These are phyloP conservation scores for Dicycla oo DNA, from an alignment of 2,888 invertebrate species.

Conservation along the genomic window DNA sequence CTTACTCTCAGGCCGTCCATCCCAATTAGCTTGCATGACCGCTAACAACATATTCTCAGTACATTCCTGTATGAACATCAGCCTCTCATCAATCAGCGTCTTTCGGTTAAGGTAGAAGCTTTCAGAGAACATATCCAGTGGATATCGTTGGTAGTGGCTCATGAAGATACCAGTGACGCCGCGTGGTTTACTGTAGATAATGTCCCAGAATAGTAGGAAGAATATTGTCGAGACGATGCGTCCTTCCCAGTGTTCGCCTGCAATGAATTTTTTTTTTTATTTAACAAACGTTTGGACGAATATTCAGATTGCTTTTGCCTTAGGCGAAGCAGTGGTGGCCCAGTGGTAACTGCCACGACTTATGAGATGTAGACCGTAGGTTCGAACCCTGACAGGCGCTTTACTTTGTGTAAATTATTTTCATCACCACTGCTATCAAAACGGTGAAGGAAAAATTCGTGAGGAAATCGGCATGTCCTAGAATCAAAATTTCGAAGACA, in stretches of 20 bases:
- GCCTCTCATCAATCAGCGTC: slow-evolving; percentile 86
- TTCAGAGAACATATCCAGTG: slow-evolving; percentile 92
- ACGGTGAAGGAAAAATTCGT: too few relatives aligned
- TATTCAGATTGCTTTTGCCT: too few relatives aligned
- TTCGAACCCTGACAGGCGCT: too few relatives aligned
- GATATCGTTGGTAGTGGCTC: slow-evolving; percentile 92
- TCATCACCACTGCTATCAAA: too few relatives aligned
- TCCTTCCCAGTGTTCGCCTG: slow-evolving; percentile 94
- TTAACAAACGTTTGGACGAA: too few relatives aligned
- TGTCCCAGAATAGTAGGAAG: slow-evolving; percentile 94
- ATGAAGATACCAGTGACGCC: slow-evolving; percentile 91
- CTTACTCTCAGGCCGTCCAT: slow-evolving; percentile 81
- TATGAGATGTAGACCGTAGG: too few relatives aligned
- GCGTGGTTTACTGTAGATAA: slow-evolving; percentile 91
- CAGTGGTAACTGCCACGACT: too few relatives aligned
- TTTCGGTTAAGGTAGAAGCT: slow-evolving; percentile 93
- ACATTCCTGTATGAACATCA: slow-evolving; percentile 67
- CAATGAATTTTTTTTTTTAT: too few relatives aligned
- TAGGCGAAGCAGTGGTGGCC: too few relatives aligned
- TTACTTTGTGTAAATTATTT: too few relatives aligned
- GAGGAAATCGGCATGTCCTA: too few relatives aligned
- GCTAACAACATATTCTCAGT: slow-evolving; percentile 81
- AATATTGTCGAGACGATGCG: slow-evolving; percentile 91
- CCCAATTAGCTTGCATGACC: slow-evolving; percentile 86
- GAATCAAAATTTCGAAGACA: too few relatives aligned